Evolutionary conservation across 2,888 invertebrate genomes (phyloP), one percentile per base, ranked within the genome.

Genomic region (Chrysotoxum bicinctum): DNA sequence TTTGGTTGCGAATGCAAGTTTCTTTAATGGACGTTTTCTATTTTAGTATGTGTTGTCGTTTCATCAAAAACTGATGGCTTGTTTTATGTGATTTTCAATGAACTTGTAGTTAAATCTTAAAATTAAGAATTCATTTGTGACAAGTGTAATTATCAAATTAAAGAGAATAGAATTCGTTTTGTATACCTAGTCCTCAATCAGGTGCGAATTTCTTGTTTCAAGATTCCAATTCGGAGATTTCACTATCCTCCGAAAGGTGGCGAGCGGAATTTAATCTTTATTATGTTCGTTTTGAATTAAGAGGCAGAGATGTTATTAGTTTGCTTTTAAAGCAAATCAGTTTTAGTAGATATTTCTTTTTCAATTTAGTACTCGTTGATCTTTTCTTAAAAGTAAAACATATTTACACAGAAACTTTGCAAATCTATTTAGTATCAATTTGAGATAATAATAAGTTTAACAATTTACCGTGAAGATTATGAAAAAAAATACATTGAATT

Each of bases 291-390:
- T 40, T 35, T 40, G 4, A 21, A 26, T n/a, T 16, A 0, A 40
- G 1, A 40, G 10, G 7, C 64, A 64, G 45, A 19, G 64, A 45
- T 30, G 64, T 64, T 64, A 64, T 64, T 26, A 2, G 7, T 56
- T 32, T n/a, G 16, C 8, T 48, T 48, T 4, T 19, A 45, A 45
- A 45, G 19, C 3, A 43, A n/a, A n/a, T n/a, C n/a, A n/a, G n/a
- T n/a, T n/a, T n/a, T n/a, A n/a, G n/a, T n/a, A n/a, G n/a, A n/a
- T n/a, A n/a, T n/a, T n/a, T n/a, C n/a, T n/a, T n/a, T n/a, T n/a
- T n/a, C n/a, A n/a, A n/a, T n/a, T n/a, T n/a, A n/a, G n/a, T n/a
- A n/a, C n/a, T n/a, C n/a, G n/a, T n/a, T n/a, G n/a, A n/a, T n/a
- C n/a, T n/a, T n/a, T n/a, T n/a, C n/a, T n/a, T n/a, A n/a, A n/a